These are phyloP conservation scores for Chiloscyllium punctatum DNA, from an alignment of 2,797 vertebrate genomes.

Conservation along the genomic window DNA sequence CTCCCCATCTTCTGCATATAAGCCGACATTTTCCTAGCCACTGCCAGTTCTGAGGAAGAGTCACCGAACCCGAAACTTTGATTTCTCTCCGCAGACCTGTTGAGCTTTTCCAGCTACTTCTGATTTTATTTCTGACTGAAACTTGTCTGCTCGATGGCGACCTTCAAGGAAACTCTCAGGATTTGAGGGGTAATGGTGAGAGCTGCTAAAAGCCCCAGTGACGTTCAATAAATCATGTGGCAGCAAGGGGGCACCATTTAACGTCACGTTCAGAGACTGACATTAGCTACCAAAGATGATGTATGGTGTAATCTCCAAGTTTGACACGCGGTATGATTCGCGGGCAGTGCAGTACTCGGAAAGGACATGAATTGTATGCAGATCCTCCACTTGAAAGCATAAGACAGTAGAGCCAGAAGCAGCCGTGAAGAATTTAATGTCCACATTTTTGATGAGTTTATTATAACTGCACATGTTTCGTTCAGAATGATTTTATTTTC, in stretches of 20 bases:
- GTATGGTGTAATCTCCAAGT: background rate
- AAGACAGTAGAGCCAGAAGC: background rate
- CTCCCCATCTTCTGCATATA: too few relatives aligned
- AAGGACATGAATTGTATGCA: conserved; percentile 21
- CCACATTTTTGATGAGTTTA: background rate
- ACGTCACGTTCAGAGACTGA: background rate
- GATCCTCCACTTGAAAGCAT: background rate
- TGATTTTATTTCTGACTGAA: background rate
- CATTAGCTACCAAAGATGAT: conserved; percentile 27
- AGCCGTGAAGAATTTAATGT: background rate
- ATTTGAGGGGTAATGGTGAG: too few relatives aligned
- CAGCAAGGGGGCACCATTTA: conserved; percentile 16
- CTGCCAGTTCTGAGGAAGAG: too few relatives aligned
- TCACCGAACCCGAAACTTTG: too few relatives aligned
- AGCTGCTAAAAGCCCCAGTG: background rate
- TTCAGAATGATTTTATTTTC: background rate
- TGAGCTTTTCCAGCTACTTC: too few relatives aligned
- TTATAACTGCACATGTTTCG: too few relatives aligned
- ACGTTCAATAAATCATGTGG: background rate
- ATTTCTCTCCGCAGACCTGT: too few relatives aligned
- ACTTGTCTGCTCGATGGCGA: background rate
- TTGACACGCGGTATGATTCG: background rate
- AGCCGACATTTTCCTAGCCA: too few relatives aligned
- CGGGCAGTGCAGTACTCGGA: background rate
- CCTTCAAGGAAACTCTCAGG: background rate